These are phyloP conservation scores for Geotrypetes seraphini DNA, from an alignment of 2,797 vertebrate genomes.

Conservation along the genomic window DNA sequence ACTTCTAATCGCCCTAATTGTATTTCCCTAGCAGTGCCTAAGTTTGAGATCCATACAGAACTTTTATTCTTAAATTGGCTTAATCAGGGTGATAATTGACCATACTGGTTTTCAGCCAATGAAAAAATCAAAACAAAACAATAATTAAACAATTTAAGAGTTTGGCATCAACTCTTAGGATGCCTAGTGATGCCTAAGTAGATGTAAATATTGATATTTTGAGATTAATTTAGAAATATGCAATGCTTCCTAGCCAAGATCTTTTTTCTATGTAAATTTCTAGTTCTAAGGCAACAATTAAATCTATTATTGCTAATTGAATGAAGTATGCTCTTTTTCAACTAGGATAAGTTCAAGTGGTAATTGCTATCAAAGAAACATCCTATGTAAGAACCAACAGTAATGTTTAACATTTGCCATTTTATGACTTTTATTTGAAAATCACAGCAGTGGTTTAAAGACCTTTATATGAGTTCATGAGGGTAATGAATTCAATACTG, in stretches of 20 bases:
- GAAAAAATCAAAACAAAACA: no score
- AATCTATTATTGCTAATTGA: conserved; percentile 95
- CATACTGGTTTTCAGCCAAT: no score
- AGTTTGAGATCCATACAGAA: no score
- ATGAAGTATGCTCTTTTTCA: conserved; percentile 79
- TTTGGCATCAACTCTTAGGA: no score
- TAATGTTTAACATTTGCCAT: conserved; percentile 40
- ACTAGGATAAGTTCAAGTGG: conserved; percentile 80
- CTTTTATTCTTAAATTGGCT: no score
- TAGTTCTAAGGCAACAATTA: conserved; percentile 75
- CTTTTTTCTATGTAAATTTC: conserved; percentile 76
- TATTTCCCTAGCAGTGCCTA: no score
- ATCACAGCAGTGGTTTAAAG: conserved; percentile 30
- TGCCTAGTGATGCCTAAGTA: no score
- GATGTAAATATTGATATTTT: conserved; percentile 74
- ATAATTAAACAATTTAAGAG: no score
- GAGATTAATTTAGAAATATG: conserved; percentile 70
- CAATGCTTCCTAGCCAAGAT: conserved; percentile 79
- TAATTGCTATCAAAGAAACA: conserved; percentile 76
- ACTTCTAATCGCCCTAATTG: no score
- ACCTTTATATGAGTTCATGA: conserved; percentile 26
- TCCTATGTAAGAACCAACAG: conserved; percentile 51
- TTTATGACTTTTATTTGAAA: conserved; percentile 45
- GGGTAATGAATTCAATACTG: conserved; percentile 22
- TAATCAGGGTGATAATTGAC: no score